Conservation (phyloP, 2,113 vertebrate species). For the Irena cyanogastra region DNA sequence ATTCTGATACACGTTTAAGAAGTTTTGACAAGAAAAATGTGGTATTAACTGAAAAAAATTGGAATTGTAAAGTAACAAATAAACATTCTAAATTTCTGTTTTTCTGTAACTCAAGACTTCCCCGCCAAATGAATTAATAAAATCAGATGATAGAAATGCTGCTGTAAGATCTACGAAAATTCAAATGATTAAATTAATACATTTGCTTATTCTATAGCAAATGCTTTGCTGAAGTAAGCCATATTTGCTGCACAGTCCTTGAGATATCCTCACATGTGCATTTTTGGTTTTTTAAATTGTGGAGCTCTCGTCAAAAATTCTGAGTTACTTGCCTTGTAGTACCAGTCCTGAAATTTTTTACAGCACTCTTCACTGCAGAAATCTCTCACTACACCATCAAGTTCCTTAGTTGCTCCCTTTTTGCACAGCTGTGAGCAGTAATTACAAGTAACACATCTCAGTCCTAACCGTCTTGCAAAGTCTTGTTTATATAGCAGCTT, state of each 20-base stretch:
- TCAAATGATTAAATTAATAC: conserved; percentile 13
- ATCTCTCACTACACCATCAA: conserved; percentile 89
- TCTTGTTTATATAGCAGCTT: conserved; percentile 98
- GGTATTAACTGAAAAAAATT: not conserved
- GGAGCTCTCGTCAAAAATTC: conserved; percentile 52
- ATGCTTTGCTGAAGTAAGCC: conserved; percentile 13
- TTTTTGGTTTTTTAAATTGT: conserved; percentile 17
- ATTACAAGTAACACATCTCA: conserved; percentile 98
- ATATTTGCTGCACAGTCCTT: conserved; percentile 36
- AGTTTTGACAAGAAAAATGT: conserved; percentile 31
- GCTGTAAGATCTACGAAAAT: conserved; percentile 9
- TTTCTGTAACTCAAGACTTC: conserved; percentile 16
- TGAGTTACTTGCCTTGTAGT: conserved; percentile 86
- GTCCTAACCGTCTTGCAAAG: conserved; percentile 90
- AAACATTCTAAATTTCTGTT: not conserved
- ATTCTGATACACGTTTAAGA: conserved; percentile 1
- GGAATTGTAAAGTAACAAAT: not conserved
- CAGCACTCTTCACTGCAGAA: conserved; percentile 93
- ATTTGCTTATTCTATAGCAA: conserved; percentile 36
- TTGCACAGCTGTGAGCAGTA: conserved; percentile 97
- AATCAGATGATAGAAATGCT: conserved; percentile 23
- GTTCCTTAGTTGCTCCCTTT: conserved; percentile 86
- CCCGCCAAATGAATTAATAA: not conserved
- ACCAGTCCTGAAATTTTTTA: conserved; percentile 97
- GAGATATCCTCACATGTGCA: conserved; percentile 45